Evolutionary conservation across 2,888 invertebrate species (phyloP).

Genomic region (Drosophila buzzatii): DNA sequence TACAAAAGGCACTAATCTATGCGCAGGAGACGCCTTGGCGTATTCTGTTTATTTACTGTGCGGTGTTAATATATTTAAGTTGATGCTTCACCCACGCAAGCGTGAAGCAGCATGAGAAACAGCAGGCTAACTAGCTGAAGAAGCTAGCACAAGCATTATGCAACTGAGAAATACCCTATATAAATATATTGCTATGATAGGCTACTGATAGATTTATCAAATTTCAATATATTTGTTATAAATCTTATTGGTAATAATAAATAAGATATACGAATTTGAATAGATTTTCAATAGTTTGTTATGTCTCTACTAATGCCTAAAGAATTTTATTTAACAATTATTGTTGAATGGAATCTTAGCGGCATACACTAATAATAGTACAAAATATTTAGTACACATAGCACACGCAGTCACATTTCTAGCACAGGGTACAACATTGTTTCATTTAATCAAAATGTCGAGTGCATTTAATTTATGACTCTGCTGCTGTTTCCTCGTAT

Average conservation of each 20-base stretch:
- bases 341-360: too few species aligned
- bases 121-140: slow-evolving; percentile 11
- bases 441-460: slow-evolving; percentile 54
- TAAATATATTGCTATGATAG: not conserved
- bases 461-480: slow-evolving; percentile 69
- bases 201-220: too few species aligned
- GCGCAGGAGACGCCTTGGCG: slow-evolving; percentile 46
- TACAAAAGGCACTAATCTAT: slow-evolving; percentile 63
- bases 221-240: too few species aligned
- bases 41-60: slow-evolving; percentile 55
- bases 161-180: slow-evolving; percentile 25
- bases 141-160: not conserved
- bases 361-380: too few species aligned
- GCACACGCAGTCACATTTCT: slow-evolving; percentile 2
- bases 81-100: slow-evolving; percentile 68
- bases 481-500: slow-evolving; percentile 49
- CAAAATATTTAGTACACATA: not conserved
- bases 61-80: slow-evolving; percentile 49
- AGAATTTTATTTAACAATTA: too few species aligned
- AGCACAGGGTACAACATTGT: slow-evolving; percentile 17
- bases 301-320: too few species aligned
- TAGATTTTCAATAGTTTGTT: too few species aligned
- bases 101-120: slow-evolving; percentile 46
- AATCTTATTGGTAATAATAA: too few species aligned
- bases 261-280: too few species aligned